Base-by-base conservation (phyloP, 2,113 vertebrate genomes). In the Ailuropoda melanoleuca region DNA sequence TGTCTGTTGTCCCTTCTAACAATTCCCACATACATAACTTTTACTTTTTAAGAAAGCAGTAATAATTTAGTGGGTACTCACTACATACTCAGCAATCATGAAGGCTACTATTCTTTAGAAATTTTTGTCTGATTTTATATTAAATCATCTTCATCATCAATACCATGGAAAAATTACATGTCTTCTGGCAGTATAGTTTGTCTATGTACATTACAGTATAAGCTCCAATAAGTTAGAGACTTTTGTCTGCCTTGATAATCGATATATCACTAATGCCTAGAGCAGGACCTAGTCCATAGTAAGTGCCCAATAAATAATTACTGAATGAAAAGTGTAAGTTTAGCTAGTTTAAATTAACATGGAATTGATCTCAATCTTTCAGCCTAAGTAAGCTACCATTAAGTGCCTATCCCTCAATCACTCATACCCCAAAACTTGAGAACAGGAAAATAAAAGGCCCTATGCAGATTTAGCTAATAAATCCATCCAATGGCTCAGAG, bases 141-240 rank as follows among this genome's bases (percentile, higher is more conserved):
- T 95, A 90, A 88, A 81, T 62, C 24, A 66, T 78, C 93, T 68
- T 88, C 72, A 58, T 68, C n/a, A 95, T 64, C 78, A 81, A 23
- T 37, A n/a, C 18, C 18, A 82, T 7, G 48, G 43, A 85, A 77
- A 37, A 86, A 89, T 21, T 60, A 34, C 1, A 89, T 8, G 1
- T 62, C 15, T 89, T 75, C 91, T 13, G 24, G 24, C 0, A n/a
- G n/a, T 46, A n/a, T 66, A 80, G 53, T 88, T 93, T 96, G 8
- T 8, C 26, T 83, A 17, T 26, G 4, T 31, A 56, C 23, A 55
- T 92, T 26, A 18, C 3, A 94, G 17, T 26, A 31, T 77, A 86
- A 90, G 53, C 19, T 72, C 34, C 37, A 93, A 6, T n/a, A 89
- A 96, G 19, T 81, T 46, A 84, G 48, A 89, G n/a, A 70, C 29